Percentiles rank a stretch among this genome's conserved stretches.
phyloP scores from a whole-genome alignment of 2,888 invertebrate genomes.

The Drosophila austrosaltans region DNA sequence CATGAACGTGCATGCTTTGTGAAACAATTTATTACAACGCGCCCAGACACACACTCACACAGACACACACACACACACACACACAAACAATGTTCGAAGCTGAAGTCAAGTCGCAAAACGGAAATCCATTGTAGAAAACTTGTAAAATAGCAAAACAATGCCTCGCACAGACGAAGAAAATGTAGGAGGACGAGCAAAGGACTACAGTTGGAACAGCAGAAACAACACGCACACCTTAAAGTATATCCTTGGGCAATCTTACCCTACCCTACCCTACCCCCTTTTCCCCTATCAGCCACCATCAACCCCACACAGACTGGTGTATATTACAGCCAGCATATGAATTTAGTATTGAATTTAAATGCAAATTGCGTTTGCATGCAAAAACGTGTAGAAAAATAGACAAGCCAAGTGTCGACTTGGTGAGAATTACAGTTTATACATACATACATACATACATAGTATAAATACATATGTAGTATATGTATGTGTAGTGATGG shows the following conservation, averaged over 20 bases:
- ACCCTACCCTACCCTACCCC: conserved; percentile 5
- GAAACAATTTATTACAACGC: conserved; percentile 63
- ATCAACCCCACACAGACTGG: conserved; percentile 33
- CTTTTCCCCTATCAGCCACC: conserved; percentile 17
- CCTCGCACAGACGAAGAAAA: conserved; percentile 14
- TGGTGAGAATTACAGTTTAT: not conserved
- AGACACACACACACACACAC: conserved; percentile 28
- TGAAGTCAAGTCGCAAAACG: conserved; percentile 48
- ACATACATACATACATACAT: not conserved
- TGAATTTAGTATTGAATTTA: conserved; percentile 80
- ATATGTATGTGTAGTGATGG: too few species aligned
- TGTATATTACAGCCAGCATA: conserved; percentile 73
- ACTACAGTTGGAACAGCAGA: conserved; percentile 37
- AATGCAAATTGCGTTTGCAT: conserved; percentile 79
- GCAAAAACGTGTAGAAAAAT: conserved; percentile 68
- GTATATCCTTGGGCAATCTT: not conserved
- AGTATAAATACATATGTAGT: too few species aligned
- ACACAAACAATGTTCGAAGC: conserved; percentile 34
- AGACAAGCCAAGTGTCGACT: conserved; percentile 34
- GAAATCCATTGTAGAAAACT: conserved; percentile 77
- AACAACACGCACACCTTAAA: conserved; percentile 30
- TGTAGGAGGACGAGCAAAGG: conserved; percentile 32
- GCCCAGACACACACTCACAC: conserved; percentile 27
- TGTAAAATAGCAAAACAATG: conserved; percentile 76
- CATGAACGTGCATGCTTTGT: conserved; percentile 70